phyloP scores from a whole-genome alignment of 2,888 invertebrate species.

The Pseudococcus longispinus region DNA sequence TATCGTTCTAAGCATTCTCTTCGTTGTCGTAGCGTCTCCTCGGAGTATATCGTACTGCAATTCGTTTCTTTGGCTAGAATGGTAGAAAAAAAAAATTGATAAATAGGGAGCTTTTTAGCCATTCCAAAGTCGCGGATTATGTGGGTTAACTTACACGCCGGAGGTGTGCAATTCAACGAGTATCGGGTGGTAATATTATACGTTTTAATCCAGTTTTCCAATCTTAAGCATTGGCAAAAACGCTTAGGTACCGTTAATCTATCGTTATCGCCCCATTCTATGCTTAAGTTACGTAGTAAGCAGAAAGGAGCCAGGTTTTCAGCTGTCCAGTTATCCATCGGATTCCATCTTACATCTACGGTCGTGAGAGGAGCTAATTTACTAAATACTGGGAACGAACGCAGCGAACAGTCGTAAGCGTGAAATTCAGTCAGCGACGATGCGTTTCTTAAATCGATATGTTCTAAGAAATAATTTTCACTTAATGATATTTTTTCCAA shows the following conservation, averaged over 20 bases:
- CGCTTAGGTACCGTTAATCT: neutral
- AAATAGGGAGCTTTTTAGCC: neutral
- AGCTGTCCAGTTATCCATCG: slow-evolving; percentile 25
- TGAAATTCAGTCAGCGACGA: neutral
- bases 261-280: neutral
- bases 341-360: slow-evolving; percentile 23
- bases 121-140: neutral
- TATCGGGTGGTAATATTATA: neutral
- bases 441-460: neutral
- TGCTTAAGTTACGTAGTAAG: neutral
- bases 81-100: neutral
- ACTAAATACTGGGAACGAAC: slow-evolving; percentile 3
- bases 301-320: slow-evolving; percentile 8
- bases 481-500: slow-evolving; percentile 1
- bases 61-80: neutral
- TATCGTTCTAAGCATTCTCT: neutral
- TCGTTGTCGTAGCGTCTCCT: neutral
- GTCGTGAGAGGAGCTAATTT: neutral
- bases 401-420: neutral
- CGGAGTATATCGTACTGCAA: neutral
- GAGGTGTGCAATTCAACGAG: neutral
- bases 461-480: neutral
- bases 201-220: slow-evolving; percentile 24
- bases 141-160: neutral
- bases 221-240: slow-evolving; percentile 15